phyloP scores from a whole-genome alignment of 2,113 vertebrate genomes.

The Onychorhynchus coronatus region DNA sequence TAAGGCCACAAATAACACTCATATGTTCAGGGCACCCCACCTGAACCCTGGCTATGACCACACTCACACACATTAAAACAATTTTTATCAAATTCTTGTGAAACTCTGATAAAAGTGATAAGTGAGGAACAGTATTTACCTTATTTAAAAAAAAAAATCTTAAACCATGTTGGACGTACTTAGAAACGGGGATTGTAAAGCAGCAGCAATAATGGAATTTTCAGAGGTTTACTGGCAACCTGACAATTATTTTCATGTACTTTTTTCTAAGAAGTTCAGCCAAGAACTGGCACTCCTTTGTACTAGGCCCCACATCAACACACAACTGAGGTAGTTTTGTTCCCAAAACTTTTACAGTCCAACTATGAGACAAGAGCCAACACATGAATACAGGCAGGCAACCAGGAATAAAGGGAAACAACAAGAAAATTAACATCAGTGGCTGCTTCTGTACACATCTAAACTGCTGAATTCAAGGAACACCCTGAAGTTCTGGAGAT shows the following conservation, averaged over 20 bases:
- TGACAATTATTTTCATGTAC: background rate
- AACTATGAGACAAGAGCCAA: background rate
- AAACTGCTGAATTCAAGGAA: background rate
- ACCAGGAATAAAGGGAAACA: background rate
- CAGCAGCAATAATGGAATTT: background rate
- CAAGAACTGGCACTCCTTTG: background rate
- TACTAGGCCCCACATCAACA: background rate
- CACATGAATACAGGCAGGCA: background rate
- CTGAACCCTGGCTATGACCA: background rate
- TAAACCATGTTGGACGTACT: background rate
- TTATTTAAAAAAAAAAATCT: background rate
- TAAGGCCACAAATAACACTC: background rate
- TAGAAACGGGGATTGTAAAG: background rate
- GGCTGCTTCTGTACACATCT: background rate
- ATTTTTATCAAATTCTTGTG: background rate
- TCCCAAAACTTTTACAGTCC: background rate
- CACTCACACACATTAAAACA: background rate
- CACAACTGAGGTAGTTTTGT: background rate
- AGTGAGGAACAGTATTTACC: background rate
- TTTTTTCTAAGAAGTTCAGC: background rate
- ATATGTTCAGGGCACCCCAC: background rate
- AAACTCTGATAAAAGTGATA: background rate
- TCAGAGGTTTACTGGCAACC: background rate
- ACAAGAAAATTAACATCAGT: background rate
- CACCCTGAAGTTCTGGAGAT: background rate